Percentiles rank a stretch among this genome's conserved stretches.
Evolutionary conservation across 30 jellyfish, hydroid and myxozoan genomes (phyloP).

Genomic region (Catostylus mosaicus): DNA sequence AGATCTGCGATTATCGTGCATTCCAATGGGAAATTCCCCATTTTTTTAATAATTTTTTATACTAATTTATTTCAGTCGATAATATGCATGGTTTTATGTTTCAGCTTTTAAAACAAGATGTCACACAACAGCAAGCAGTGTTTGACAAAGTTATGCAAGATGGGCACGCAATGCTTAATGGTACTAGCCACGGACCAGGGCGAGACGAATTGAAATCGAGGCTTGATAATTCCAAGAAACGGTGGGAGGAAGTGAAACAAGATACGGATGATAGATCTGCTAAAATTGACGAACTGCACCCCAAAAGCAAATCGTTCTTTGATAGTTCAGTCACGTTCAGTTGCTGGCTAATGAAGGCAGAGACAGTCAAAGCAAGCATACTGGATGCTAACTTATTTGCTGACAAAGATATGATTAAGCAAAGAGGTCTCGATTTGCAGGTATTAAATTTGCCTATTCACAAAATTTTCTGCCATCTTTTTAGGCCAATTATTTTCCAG

Average conservation of each 20-base stretch:
- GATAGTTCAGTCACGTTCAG: slow-evolving; percentile 83
- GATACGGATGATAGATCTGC: slow-evolving; percentile 64
- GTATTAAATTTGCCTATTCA: background rate
- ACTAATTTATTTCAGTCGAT: too few relatives aligned
- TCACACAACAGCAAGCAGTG: slow-evolving; percentile 82
- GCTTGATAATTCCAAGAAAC: slow-evolving; percentile 64
- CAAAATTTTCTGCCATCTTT: too few relatives aligned
- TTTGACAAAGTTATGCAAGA: slow-evolving; percentile 75
- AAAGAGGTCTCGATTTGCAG: slow-evolving; percentile 21
- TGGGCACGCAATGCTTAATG: slow-evolving; percentile 75
- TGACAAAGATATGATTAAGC: slow-evolving; percentile 36
- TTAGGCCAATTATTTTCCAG: too few relatives aligned
- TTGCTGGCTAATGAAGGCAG: slow-evolving; percentile 86
- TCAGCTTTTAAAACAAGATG: slow-evolving; percentile 87
- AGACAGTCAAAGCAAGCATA: slow-evolving; percentile 48
- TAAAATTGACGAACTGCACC: slow-evolving; percentile 70
- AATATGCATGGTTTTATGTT: too few relatives aligned
- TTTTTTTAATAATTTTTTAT: too few relatives aligned
- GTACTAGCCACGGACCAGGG: slow-evolving; percentile 82
- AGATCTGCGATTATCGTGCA: too few relatives aligned
- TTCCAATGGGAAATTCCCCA: too few relatives aligned
- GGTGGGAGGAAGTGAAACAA: slow-evolving; percentile 76
- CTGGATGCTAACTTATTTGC: slow-evolving; percentile 15
- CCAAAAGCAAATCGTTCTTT: slow-evolving; percentile 62
- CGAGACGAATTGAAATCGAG: slow-evolving; percentile 75